A percentile compares a stretch with the other conserved stretches of the same genome.
phyloP scores from a whole-genome alignment of 2,888 invertebrate species.

The Acrobasis repandana region DNA sequence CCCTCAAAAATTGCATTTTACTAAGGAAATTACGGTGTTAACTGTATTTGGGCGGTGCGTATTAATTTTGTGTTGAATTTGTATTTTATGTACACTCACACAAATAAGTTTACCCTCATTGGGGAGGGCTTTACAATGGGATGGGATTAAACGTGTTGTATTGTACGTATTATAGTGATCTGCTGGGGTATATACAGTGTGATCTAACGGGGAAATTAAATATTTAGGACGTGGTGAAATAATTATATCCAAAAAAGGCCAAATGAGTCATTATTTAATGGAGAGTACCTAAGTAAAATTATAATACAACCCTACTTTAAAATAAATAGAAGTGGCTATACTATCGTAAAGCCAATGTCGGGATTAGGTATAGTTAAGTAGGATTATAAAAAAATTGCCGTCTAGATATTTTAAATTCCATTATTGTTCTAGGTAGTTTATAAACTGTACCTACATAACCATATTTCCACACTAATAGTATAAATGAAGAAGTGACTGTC shows the following conservation, averaged over 20 bases:
- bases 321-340: too few species aligned
- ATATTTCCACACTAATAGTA: too few species aligned
- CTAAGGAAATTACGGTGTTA: slow-evolving; percentile 59
- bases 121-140: slow-evolving; percentile 64
- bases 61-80: slow-evolving; percentile 69
- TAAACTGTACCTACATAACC: too few species aligned
- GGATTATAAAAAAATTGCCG: too few species aligned
- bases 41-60: slow-evolving; percentile 72
- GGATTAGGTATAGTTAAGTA: too few species aligned
- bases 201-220: background rate
- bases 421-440: too few species aligned
- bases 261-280: too few species aligned
- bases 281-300: too few species aligned
- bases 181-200: slow-evolving; percentile 37
- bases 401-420: too few species aligned
- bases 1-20: slow-evolving; percentile 40
- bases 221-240: background rate
- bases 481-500: too few species aligned
- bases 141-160: slow-evolving; percentile 76
- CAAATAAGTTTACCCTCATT: slow-evolving; percentile 22
- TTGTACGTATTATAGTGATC: slow-evolving; percentile 71
- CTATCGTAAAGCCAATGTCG: too few species aligned
- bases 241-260: background rate
- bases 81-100: slow-evolving; percentile 31
- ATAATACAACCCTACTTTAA: too few species aligned